These are phyloP conservation scores for Gari tellinella DNA, from an alignment of 2,888 invertebrate species.

Conservation along the genomic window DNA sequence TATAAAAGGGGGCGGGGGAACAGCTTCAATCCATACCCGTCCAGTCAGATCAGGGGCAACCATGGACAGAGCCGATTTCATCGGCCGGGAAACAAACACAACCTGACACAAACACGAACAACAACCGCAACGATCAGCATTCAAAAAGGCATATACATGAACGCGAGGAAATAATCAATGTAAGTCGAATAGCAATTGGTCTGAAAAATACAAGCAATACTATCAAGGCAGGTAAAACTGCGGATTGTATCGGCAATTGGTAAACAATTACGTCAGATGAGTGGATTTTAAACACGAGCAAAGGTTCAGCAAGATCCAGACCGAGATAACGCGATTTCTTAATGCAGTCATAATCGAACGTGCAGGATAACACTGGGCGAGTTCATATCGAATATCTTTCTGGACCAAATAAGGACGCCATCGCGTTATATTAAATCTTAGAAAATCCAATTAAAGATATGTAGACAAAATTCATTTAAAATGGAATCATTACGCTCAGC, in stretches of 20 bases:
- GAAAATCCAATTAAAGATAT: constrained; percentile 19
- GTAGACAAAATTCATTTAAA: constrained; percentile 19
- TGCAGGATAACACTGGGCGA: constrained; percentile 1
- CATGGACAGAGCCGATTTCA: not conserved
- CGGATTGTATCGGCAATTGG: constrained; percentile 7
- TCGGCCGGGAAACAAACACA: not conserved
- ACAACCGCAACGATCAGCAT: not conserved
- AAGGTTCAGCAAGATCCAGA: constrained; percentile 17
- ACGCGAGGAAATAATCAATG: constrained; percentile 1
- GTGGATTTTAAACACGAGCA: constrained; percentile 21
- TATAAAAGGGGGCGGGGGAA: constrained; percentile 10
- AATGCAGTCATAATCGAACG: constrained; percentile 15
- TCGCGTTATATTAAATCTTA: constrained; percentile 16
- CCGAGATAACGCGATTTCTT: constrained; percentile 17
- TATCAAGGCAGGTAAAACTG: constrained; percentile 25
- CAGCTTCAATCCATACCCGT: not conserved
- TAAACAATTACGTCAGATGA: constrained; percentile 14
- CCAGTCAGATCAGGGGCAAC: not conserved
- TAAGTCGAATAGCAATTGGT: constrained; percentile 10
- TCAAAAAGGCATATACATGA: not conserved
- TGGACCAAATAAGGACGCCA: constrained; percentile 17
- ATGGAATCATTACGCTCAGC: constrained; percentile 18
- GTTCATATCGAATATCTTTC: constrained; percentile 28
- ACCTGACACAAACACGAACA: not conserved
- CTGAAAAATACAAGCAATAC: constrained; percentile 7